Evolutionary conservation across 2,113 vertebrate species (phyloP).

Genomic region (Apteryx owenii): DNA sequence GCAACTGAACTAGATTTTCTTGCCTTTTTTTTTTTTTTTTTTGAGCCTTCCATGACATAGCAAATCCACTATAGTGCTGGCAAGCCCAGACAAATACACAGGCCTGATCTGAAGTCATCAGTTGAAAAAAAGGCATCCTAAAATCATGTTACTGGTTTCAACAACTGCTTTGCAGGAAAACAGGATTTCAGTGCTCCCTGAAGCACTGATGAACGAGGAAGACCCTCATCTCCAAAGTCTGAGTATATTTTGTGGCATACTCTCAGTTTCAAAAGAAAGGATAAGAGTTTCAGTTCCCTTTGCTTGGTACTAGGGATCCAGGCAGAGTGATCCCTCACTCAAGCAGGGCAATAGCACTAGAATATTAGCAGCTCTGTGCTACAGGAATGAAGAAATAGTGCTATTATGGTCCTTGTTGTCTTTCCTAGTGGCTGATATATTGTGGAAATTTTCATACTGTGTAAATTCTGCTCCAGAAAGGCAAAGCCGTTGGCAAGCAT

Average conservation of each 20-base stretch:
- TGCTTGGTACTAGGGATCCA: not conserved
- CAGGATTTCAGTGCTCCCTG: not conserved
- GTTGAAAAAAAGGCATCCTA: not conserved
- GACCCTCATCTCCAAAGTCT: not conserved
- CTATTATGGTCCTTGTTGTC: not conserved
- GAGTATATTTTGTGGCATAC: not conserved
- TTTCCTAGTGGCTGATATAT: not conserved
- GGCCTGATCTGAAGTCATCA: not conserved
- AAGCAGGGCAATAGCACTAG: not conserved
- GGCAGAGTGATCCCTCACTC: not conserved
- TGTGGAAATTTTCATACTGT: constrained; percentile 30
- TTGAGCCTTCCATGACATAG: not conserved
- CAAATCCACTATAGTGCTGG: not conserved
- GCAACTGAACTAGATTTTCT: not conserved
- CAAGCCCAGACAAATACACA: not conserved
- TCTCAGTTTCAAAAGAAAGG: not conserved
- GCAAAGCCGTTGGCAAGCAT: not conserved
- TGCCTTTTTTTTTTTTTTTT: not conserved
- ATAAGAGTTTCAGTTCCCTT: not conserved
- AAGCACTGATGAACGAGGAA: not conserved
- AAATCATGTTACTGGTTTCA: not conserved
- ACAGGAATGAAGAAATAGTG: not conserved
- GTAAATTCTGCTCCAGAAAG: constrained; percentile 28
- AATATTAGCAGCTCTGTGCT: not conserved
- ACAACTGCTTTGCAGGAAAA: not conserved